phyloP scores from a whole-genome alignment of 2,797 vertebrate species.

The Poecilia gillii region DNA sequence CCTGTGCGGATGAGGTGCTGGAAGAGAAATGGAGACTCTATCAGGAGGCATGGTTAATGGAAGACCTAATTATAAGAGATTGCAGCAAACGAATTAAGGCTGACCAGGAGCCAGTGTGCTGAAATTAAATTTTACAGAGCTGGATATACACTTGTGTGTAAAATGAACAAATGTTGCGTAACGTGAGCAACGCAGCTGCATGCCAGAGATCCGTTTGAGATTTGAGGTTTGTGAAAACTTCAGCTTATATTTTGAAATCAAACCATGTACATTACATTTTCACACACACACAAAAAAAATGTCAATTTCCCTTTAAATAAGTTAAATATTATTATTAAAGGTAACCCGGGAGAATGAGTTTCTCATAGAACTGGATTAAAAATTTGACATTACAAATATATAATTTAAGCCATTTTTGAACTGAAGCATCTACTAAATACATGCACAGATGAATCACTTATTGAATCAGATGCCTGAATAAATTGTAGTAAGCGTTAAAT shows the following conservation, averaged over 20 bases:
- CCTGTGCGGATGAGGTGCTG: slow-evolving; percentile 47
- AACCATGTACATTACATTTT: slow-evolving; percentile 27
- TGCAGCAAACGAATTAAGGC: slow-evolving; percentile 68
- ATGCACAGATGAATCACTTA: background rate
- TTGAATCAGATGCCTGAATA: background rate
- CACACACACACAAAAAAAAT: background rate
- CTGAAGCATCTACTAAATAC: background rate
- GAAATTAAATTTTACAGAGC: slow-evolving; percentile 67
- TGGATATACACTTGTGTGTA: slow-evolving; percentile 60
- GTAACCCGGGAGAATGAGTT: slow-evolving; percentile 2
- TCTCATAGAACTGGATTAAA: background rate
- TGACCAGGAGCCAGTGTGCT: slow-evolving; percentile 67
- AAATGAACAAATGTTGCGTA: slow-evolving; percentile 42
- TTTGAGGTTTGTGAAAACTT: slow-evolving; percentile 20
- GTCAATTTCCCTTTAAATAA: slow-evolving; percentile 24
- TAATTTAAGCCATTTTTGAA: slow-evolving; percentile 1
- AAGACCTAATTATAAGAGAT: slow-evolving; percentile 68
- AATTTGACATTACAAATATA: background rate
- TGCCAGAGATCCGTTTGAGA: slow-evolving; percentile 12
- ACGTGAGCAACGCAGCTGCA: slow-evolving; percentile 5
- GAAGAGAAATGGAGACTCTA: slow-evolving; percentile 35
- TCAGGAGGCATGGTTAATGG: slow-evolving; percentile 58
- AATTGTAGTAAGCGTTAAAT: background rate
- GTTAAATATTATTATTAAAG: slow-evolving; percentile 36
- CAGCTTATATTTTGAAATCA: slow-evolving; percentile 6